phyloP scores from a whole-genome alignment of 2,113 vertebrate species.

The Thamnophis sirtalis region DNA sequence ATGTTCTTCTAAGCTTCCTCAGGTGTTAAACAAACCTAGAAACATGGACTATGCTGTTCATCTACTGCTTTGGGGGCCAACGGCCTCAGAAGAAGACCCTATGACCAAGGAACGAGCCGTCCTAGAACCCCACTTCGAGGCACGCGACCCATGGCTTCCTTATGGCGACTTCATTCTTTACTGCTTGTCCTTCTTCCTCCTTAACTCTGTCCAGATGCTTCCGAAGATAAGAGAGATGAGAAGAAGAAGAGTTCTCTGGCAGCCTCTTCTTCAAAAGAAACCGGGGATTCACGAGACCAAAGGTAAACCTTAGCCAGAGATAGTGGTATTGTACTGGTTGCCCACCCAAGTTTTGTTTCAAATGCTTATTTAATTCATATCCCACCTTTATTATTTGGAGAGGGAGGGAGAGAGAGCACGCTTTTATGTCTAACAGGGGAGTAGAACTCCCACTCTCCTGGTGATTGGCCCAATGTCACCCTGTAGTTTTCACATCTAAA shows the following conservation, averaged over 20 bases:
- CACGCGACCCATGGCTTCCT: not conserved
- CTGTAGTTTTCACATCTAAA: too few species aligned
- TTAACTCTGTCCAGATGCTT: slow-evolving; percentile 65
- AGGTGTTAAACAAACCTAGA: not conserved
- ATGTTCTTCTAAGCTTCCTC: not conserved
- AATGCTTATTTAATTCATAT: not conserved
- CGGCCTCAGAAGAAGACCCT: not conserved
- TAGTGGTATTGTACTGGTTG: not conserved
- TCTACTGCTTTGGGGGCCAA: not conserved
- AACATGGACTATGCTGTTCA: not conserved
- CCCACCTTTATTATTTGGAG: not conserved
- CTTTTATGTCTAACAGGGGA: too few species aligned
- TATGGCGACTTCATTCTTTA: not conserved
- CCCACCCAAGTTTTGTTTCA: not conserved
- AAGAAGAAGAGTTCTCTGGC: slow-evolving; percentile 75
- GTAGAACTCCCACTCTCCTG: too few species aligned
- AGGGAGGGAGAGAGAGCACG: too few species aligned
- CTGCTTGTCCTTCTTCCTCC: not conserved
- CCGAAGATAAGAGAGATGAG: slow-evolving; percentile 80
- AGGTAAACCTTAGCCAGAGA: slow-evolving; percentile 69
- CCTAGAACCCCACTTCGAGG: not conserved
- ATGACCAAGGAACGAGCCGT: not conserved
- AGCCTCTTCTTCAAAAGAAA: slow-evolving; percentile 77
- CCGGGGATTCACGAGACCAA: slow-evolving; percentile 70
- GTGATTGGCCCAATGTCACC: too few species aligned